Evolutionary conservation across 2,113 vertebrate species (phyloP).

Genomic region (Mirza zaza): DNA sequence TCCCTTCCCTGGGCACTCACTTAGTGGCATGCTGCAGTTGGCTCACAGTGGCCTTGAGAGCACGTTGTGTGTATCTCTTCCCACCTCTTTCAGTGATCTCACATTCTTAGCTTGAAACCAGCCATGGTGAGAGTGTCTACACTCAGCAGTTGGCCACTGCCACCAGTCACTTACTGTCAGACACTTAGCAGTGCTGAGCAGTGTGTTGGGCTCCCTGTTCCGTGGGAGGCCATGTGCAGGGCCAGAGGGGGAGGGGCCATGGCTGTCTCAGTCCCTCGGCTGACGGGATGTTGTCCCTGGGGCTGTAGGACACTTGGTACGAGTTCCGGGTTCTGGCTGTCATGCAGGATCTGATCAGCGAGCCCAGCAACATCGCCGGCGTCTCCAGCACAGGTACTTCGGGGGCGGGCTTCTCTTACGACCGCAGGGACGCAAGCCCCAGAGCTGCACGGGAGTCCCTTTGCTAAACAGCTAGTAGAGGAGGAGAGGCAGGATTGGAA

Average conservation of each 20-base stretch:
- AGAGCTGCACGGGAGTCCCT: background rate
- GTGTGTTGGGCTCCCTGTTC: background rate
- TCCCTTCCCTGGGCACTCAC: background rate
- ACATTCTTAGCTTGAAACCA: background rate
- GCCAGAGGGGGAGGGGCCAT: background rate
- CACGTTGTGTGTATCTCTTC: background rate
- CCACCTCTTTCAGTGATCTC: background rate
- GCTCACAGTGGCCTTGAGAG: background rate
- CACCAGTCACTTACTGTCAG: background rate
- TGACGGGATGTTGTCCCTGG: constrained; percentile 56
- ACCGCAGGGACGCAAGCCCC: background rate
- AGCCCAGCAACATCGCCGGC: constrained; percentile 98
- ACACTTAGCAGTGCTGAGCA: background rate
- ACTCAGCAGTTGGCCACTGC: background rate
- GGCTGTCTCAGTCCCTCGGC: background rate
- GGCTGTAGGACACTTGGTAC: constrained; percentile 96
- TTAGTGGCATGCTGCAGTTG: background rate
- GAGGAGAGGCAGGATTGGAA: background rate
- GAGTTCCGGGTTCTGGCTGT: constrained; percentile 98
- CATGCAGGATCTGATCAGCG: constrained; percentile 99
- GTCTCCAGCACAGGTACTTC: constrained; percentile 96
- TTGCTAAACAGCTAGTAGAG: background rate
- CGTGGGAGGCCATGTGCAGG: background rate
- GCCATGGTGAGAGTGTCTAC: background rate
- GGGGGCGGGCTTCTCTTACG: background rate